Evolutionary conservation across 2,113 vertebrate genomes (phyloP).

Genomic region (Tympanuchus pallidicinctus): DNA sequence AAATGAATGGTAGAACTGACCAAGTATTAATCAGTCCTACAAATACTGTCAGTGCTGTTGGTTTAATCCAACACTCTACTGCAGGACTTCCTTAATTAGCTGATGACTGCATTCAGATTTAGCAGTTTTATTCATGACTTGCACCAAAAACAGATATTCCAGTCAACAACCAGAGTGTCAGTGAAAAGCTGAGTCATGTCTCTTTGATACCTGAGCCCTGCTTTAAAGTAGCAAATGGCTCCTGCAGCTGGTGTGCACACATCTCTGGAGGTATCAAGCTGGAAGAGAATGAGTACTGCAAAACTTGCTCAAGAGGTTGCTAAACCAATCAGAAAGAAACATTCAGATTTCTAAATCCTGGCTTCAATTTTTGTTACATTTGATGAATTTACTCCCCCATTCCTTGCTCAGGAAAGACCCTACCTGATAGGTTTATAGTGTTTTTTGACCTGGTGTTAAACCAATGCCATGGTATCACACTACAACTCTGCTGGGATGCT

Average conservation of each 20-base stretch:
- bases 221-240: conserved; percentile 20
- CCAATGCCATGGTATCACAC: background rate
- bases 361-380: background rate
- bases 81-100: background rate
- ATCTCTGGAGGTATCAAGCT: background rate
- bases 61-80: background rate
- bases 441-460: background rate
- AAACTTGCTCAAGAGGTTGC: background rate
- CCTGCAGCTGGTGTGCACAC: background rate
- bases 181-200: background rate
- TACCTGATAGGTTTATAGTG: background rate
- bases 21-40: background rate
- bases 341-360: background rate
- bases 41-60: background rate
- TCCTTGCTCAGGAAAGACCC: background rate
- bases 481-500: background rate
- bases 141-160: background rate
- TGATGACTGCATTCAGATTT: background rate
- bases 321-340: background rate
- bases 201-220: conserved; percentile 13
- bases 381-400: background rate
- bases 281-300: background rate
- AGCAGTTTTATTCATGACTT: background rate
- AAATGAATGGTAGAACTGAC: background rate
- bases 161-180: background rate